phyloP scores from a whole-genome alignment of 2,888 invertebrate genomes.

The Lutraria lutraria region DNA sequence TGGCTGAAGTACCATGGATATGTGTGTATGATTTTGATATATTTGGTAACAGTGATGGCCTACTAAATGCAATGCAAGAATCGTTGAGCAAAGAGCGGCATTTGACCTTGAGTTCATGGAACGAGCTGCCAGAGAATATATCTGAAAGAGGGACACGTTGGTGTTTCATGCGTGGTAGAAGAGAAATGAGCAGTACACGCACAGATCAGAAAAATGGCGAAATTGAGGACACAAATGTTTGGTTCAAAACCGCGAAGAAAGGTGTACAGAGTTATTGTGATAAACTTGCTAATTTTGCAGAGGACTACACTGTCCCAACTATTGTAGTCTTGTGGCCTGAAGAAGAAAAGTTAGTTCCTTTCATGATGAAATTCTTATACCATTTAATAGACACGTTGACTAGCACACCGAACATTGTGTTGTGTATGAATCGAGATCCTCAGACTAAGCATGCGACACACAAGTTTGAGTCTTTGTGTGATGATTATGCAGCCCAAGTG shows the following conservation, averaged over 20 bases:
- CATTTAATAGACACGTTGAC: constrained; percentile 12
- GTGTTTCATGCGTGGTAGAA: constrained; percentile 57
- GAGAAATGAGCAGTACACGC: constrained; percentile 54
- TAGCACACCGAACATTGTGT: constrained; percentile 17
- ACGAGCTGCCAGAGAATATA: constrained; percentile 35
- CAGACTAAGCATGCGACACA: neutral
- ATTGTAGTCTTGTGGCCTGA: constrained; percentile 67
- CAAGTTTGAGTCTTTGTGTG: constrained; percentile 18
- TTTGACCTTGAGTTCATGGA: constrained; percentile 54
- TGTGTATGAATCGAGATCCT: constrained; percentile 32
- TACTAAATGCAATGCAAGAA: constrained; percentile 51
- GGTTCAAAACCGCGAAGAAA: constrained; percentile 46
- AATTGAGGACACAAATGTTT: constrained; percentile 29
- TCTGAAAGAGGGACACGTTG: constrained; percentile 55
- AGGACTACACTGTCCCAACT: constrained; percentile 59
- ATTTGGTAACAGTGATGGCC: constrained; percentile 57
- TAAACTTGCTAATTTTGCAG: constrained; percentile 54
- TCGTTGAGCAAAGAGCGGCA: constrained; percentile 48
- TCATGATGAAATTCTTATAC: constrained; percentile 29
- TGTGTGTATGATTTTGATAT: constrained; percentile 68
- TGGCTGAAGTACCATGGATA: constrained; percentile 68
- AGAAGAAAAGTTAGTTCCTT: constrained; percentile 32
- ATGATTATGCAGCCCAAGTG: neutral
- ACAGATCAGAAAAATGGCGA: constrained; percentile 26
- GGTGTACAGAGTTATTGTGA: constrained; percentile 41